These are phyloP conservation scores for Aptenodytes forsteri DNA, from an alignment of 2,113 vertebrate species.

Conservation along the genomic window DNA sequence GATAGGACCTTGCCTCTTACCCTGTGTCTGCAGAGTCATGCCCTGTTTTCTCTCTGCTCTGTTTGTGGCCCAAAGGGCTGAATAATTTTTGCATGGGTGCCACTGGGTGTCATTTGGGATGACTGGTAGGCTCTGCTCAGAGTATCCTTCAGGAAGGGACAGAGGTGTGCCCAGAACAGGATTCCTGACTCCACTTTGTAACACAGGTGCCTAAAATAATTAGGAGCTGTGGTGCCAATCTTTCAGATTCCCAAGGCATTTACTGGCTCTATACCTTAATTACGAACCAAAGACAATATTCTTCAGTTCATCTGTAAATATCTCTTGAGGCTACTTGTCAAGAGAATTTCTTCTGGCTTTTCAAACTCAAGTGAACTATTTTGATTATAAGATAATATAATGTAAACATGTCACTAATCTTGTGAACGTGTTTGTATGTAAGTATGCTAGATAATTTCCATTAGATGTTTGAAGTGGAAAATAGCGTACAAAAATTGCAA, in stretches of 20 bases:
- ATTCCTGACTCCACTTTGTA: neutral
- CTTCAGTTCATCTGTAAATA: neutral
- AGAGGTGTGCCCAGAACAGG: neutral
- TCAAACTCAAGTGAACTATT: neutral
- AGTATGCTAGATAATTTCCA: neutral
- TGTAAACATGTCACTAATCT: neutral
- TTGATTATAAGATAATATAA: neutral
- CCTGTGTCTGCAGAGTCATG: neutral
- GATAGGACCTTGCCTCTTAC: neutral
- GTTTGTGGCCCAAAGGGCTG: neutral
- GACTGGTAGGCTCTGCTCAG: neutral
- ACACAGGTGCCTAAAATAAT: neutral
- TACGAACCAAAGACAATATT: neutral
- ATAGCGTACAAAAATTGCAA: neutral
- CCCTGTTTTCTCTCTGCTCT: neutral
- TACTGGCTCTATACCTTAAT: neutral
- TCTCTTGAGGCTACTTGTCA: neutral
- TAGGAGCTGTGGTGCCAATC: neutral
- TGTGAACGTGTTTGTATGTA: neutral
- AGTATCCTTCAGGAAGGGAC: neutral
- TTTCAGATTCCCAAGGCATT: neutral
- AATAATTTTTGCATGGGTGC: neutral
- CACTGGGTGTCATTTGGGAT: neutral
- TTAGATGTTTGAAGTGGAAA: neutral
- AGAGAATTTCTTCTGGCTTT: neutral